Evolutionary conservation across 2,113 vertebrate species (phyloP), one percentile per base, ranked within the genome.

Genomic region (Urocynchramus pylzowi): DNA sequence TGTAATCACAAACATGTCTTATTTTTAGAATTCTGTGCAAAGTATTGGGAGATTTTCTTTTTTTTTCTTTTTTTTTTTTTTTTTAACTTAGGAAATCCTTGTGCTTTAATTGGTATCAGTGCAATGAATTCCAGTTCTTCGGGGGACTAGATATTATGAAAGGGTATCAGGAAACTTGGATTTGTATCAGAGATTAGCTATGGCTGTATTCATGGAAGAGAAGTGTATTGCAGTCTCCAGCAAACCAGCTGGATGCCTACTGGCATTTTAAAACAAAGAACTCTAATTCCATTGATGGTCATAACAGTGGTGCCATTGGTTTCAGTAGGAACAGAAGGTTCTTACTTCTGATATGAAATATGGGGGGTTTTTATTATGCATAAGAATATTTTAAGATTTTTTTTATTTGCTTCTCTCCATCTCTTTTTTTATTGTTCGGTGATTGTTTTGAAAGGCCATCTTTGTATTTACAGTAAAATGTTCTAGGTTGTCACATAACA

Each of bases 211-310:
- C 90, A 37, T 65, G 69, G 71, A 60, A 59, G 47, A 60, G 63
- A 93, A 96, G 47, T 31, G 12, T 57, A 9, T 11, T 77, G 82
- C 42, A 44, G 70, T 64, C 75, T 85, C 70, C 75, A 59, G 11
- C 71, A 93, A 90, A 92, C 24, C 91, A 70, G 84, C 82, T 86
- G 85, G 83, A 92, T 95, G 85, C 88, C 90, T 90, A 27, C 60
- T 94, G 95, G 90, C 90, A 77, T 94, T 96, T 94, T 86, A 67
- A 91, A 94, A 94, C 92, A 95, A 96, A 94, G 95, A 71, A 24
- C 68, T 91, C 35, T 41, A 18, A 76, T 88, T 94, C 90, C 23
- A 4, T 26, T 93, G 87, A 70, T 59, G 75, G 53, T 63, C 60
- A 42, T 77, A 95, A 91, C 84, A 90, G 76, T 67, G 49, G 68